Evolutionary conservation across 2,888 invertebrate species (phyloP).

Genomic region (Gastrophysa polygoni): DNA sequence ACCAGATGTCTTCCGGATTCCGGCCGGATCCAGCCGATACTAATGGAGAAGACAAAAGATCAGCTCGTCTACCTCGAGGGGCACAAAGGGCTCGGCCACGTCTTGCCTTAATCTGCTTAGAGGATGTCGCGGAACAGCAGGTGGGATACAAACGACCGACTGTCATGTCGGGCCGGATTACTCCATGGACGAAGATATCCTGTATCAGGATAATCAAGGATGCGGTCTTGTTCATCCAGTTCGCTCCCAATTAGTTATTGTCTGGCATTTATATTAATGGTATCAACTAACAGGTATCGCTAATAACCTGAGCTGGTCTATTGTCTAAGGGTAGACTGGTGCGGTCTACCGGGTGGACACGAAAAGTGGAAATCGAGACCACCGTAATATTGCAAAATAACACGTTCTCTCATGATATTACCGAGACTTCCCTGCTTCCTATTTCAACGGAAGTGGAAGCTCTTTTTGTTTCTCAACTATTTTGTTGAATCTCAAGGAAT

Average conservation of each 20-base stretch:
- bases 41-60: conserved; percentile 33
- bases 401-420: too few relatives aligned
- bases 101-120: conserved; percentile 1
- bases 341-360: too few relatives aligned
- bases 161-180: not conserved
- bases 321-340: too few relatives aligned
- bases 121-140: conserved; percentile 4
- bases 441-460: too few relatives aligned
- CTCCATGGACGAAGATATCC: not conserved
- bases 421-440: too few relatives aligned
- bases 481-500: too few relatives aligned
- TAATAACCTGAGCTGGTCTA: too few relatives aligned
- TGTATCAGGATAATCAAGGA: not conserved
- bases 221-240: not conserved
- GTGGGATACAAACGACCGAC: conserved; percentile 8
- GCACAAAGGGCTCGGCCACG: conserved; percentile 17
- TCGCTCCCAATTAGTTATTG: not conserved
- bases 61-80: conserved; percentile 30
- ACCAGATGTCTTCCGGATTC: not conserved
- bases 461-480: too few relatives aligned
- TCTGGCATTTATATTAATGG: not conserved
- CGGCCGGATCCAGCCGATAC: conserved; percentile 25
- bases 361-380: too few relatives aligned
- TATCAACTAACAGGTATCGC: too few relatives aligned
- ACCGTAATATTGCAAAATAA: too few relatives aligned